These are phyloP conservation scores for Corythucha ciliata DNA, from an alignment of 2,888 invertebrate genomes.

Conservation along the genomic window DNA sequence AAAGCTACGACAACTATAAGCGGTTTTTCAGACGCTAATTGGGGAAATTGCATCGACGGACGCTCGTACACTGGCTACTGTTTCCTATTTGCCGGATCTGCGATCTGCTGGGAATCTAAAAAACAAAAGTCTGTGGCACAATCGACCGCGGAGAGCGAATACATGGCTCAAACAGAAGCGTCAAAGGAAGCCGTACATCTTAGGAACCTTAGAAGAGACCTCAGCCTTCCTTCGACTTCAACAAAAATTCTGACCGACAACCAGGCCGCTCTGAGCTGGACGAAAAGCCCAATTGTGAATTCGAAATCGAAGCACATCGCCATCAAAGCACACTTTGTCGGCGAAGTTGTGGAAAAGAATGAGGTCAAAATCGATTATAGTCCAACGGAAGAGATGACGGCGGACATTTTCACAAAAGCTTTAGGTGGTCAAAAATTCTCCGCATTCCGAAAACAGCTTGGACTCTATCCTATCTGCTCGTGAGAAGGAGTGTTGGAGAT, in stretches of 20 bases:
- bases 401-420: slow-evolving; percentile 8
- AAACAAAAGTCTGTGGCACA: slow-evolving; percentile 24
- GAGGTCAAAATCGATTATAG: neutral
- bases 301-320: slow-evolving; percentile 13
- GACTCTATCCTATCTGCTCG: too few relatives aligned
- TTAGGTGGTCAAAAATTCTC: too few relatives aligned
- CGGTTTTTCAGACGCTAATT: neutral
- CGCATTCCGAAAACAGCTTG: too few relatives aligned
- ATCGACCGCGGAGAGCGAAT: slow-evolving; percentile 16
- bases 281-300: neutral
- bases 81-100: slow-evolving; percentile 17
- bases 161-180: slow-evolving; percentile 12
- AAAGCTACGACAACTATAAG: neutral
- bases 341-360: neutral
- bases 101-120: slow-evolving; percentile 25
- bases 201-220: neutral
- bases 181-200: slow-evolving; percentile 11
- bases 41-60: slow-evolving; percentile 17
- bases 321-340: slow-evolving; percentile 12
- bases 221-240: neutral
- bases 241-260: neutral
- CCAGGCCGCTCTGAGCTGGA: neutral
- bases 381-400: neutral
- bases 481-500: too few relatives aligned
- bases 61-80: slow-evolving; percentile 28